Base-by-base conservation (phyloP, 2,797 vertebrate species). In the Leptodactylus fallax region DNA sequence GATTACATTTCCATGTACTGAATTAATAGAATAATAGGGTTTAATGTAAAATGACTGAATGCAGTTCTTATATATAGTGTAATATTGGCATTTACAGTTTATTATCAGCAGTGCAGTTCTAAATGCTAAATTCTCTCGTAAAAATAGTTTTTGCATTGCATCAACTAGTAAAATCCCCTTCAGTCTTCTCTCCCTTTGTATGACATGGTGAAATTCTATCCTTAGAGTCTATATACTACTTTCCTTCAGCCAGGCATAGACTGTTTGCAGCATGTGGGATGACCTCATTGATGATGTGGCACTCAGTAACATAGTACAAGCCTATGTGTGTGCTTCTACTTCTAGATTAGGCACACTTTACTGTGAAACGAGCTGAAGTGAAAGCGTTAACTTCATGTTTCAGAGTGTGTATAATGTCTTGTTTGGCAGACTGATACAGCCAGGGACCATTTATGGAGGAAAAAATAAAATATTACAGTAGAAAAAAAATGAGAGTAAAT, bases 211-310 rank as follows among this genome's bases (percentile, higher is more conserved):
- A 79, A 79, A 79, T 82, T 77, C 58, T 53, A 85, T 10, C 78
- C 67, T 47, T 7, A 17, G 25, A 55, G 14, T n/a, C 60, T 61
- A 49, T 63, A 25, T 21, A 53, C 45, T 27, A 60, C 60, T 77
- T 81, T 81, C 49, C 78, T 67, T 74, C 23, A 79, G 45, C 65
- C 56, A 79, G 61, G 16, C 87, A 79, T 67, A 60, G 14, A 9
- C 76, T 63, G n/a, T 72, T 27, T 76, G 82, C 72, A 81, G 47
- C 79, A 81, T 21, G 47, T 79, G 72, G 51, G 77, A 85, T 79
- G 69, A 85, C 2, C 36, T 83, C 84, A 86, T 23, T 86, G 88
- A 86, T 86, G 84, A 86, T 86, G 88, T 89, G 88, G 88, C 88
- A 83, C 60, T 67, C 49, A 74, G 56, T 65, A n/a, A 49, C 63